Evolutionary conservation across 2,888 invertebrate species (phyloP).

Genomic region (Sarcophaga caerulescens): DNA sequence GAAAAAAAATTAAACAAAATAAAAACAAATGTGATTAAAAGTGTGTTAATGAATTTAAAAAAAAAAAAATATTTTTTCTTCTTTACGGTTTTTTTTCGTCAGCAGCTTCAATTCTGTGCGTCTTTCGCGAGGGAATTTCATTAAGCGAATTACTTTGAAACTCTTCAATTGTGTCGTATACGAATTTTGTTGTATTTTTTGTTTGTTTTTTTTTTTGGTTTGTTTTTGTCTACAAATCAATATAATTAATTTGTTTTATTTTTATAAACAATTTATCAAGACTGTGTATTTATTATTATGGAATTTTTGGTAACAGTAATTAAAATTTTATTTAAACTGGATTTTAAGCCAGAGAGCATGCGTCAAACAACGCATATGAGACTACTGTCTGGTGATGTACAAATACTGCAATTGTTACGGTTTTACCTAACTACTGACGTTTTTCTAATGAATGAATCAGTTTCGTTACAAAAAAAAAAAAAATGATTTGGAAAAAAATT

Average conservation of each 20-base stretch:
- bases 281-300: neutral
- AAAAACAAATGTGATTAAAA: neutral
- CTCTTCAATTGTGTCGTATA: neutral
- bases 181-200: neutral
- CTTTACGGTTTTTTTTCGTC: neutral
- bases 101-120: neutral
- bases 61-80: too few relatives aligned
- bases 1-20: neutral
- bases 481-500: too few relatives aligned
- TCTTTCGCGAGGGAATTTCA: neutral
- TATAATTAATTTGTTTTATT: neutral
- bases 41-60: neutral
- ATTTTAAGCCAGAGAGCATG: neutral
- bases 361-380: neutral
- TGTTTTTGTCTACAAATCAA: neutral
- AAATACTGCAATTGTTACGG: too few relatives aligned
- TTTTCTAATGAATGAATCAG: constrained; percentile 11
- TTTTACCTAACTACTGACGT: neutral
- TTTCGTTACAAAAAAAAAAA: neutral
- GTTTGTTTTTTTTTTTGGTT: neutral
- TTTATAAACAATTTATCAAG: neutral
- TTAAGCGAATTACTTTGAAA: neutral
- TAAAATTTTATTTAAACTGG: neutral
- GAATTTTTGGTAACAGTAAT: neutral
- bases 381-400: neutral